These are phyloP conservation scores for Hyposoter didymator DNA, from an alignment of 2,888 invertebrate genomes.

Conservation along the genomic window DNA sequence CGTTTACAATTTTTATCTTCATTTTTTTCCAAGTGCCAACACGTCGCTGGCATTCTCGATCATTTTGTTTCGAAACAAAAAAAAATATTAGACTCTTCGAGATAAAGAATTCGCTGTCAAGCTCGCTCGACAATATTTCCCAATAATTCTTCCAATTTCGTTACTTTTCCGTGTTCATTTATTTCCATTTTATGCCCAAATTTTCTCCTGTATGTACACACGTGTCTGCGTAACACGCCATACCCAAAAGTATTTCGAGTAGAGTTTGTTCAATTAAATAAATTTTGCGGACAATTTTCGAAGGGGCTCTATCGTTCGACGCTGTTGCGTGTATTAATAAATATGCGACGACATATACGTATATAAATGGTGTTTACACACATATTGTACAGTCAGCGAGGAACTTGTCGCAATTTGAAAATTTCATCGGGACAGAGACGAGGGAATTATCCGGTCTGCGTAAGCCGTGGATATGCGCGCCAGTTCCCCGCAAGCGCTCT, in stretches of 20 bases:
- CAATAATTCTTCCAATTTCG: constrained; percentile 16
- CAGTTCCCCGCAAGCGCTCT: constrained; percentile 16
- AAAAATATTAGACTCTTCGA: too few relatives aligned
- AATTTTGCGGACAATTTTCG: constrained; percentile 40
- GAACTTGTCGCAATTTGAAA: constrained; percentile 68
- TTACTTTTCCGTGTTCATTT: constrained; percentile 1
- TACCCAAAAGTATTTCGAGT: not conserved
- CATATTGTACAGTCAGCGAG: constrained; percentile 36
- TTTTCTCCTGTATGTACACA: not conserved
- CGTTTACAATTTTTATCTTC: too few relatives aligned
- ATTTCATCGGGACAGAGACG: constrained; percentile 66
- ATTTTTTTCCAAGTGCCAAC: too few relatives aligned
- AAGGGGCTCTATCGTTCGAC: constrained; percentile 43
- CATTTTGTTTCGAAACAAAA: too few relatives aligned
- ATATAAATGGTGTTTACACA: constrained; percentile 30
- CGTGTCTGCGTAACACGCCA: too few relatives aligned
- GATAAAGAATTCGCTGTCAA: too few relatives aligned
- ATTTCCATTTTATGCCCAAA: not conserved
- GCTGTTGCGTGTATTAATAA: constrained; percentile 29
- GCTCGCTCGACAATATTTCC: not conserved
- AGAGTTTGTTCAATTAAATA: constrained; percentile 55
- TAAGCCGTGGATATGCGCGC: constrained; percentile 56
- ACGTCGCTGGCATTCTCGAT: too few relatives aligned
- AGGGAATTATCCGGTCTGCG: constrained; percentile 64
- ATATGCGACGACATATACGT: constrained; percentile 5